Percentiles rank a stretch among this genome's conserved stretches.
phyloP scores from a whole-genome alignment of 2,888 invertebrate genomes.

The Leucania comma region DNA sequence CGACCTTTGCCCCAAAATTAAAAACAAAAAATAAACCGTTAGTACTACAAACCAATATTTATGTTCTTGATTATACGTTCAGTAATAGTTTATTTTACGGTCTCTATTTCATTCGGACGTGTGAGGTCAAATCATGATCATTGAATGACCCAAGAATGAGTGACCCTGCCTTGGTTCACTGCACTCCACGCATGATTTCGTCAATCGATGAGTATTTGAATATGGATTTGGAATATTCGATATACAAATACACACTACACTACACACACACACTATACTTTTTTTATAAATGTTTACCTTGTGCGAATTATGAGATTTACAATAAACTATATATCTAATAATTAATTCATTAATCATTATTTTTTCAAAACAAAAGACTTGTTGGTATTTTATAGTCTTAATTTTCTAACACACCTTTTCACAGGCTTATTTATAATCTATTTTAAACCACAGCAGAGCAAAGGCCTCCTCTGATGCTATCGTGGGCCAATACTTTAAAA shows the following conservation, averaged over 20 bases:
- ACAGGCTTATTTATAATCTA: no score
- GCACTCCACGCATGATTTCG: constrained; percentile 50
- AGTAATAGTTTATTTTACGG: constrained; percentile 53
- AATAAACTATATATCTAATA: no score
- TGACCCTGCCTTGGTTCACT: constrained; percentile 54
- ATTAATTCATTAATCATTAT: no score
- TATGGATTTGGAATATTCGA: constrained; percentile 23
- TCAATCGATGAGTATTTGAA: constrained; percentile 35
- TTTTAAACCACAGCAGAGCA: no score
- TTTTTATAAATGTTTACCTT: no score
- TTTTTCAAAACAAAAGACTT: no score
- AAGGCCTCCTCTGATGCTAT: no score
- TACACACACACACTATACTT: no score
- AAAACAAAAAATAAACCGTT: constrained; percentile 48
- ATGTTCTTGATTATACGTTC: constrained; percentile 50
- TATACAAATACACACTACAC: background rate
- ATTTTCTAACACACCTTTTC: no score
- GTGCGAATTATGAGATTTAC: no score
- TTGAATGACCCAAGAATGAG: constrained; percentile 44
- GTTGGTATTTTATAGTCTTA: no score
- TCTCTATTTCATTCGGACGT: constrained; percentile 44
- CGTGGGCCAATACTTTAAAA: no score
- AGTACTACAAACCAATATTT: constrained; percentile 40
- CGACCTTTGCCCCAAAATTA: constrained; percentile 48
- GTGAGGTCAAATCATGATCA: constrained; percentile 59